Conservation (phyloP, 2,888 invertebrate genomes). For the Lasioglossum leucozonium region DNA sequence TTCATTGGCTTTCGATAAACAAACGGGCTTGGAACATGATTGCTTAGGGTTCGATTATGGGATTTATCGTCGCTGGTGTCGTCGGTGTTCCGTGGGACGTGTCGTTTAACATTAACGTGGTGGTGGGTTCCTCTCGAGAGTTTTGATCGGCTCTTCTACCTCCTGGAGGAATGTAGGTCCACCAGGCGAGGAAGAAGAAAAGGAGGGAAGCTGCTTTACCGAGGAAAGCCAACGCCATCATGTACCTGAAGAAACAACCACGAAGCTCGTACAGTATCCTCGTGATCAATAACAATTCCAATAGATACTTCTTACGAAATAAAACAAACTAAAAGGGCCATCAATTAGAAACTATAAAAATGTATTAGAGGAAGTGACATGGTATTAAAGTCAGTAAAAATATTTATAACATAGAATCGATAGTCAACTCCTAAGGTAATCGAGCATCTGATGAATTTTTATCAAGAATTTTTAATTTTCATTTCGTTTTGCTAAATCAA, state of each 20-base stretch:
- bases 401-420: background rate
- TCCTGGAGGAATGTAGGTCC: slow-evolving; percentile 89
- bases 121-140: slow-evolving; percentile 69
- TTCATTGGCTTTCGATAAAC: background rate
- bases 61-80: slow-evolving; percentile 58
- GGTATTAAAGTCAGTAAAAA: background rate
- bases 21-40: background rate
- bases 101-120: slow-evolving; percentile 72
- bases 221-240: slow-evolving; percentile 90
- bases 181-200: slow-evolving; percentile 91
- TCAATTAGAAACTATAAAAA: background rate
- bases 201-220: slow-evolving; percentile 90
- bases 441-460: background rate
- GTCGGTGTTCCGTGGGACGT: slow-evolving; percentile 53
- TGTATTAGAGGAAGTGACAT: background rate
- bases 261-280: background rate
- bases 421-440: background rate
- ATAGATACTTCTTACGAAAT: background rate
- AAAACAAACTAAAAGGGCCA: background rate
- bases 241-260: slow-evolving; percentile 86
- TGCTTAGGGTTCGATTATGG: slow-evolving; percentile 44
- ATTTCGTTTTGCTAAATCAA: background rate
- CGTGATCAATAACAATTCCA: background rate
- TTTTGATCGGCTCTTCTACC: slow-evolving; percentile 66
- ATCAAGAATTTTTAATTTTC: background rate